These are phyloP conservation scores for Protobothrops flavoviridis DNA, from an alignment of 2,113 vertebrate species.

Conservation along the genomic window DNA sequence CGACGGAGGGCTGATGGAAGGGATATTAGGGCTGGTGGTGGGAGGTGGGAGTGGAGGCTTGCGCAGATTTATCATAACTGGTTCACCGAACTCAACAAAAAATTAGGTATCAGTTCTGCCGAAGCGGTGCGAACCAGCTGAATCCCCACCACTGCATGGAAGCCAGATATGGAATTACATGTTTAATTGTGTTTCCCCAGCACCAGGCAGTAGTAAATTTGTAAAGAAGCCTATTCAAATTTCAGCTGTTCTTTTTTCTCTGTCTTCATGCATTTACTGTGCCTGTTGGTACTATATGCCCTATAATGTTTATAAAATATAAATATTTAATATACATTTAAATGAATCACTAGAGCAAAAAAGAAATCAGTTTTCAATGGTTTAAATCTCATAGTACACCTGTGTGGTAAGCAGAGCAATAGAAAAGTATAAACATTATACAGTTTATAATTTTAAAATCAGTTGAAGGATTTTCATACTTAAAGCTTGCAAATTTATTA, in stretches of 20 bases:
- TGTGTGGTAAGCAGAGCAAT: neutral
- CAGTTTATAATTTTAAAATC: neutral
- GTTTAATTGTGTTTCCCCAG: neutral
- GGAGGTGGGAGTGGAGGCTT: no score
- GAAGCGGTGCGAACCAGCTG: no score
- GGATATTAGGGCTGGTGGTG: no score
- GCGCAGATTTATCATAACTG: no score
- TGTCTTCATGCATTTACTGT: neutral
- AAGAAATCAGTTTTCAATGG: neutral
- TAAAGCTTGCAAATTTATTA: neutral
- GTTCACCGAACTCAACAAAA: no score
- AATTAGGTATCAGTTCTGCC: no score
- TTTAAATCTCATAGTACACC: neutral
- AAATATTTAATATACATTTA: neutral
- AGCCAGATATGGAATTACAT: neutral
- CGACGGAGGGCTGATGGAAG: no score
- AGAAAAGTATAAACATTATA: neutral
- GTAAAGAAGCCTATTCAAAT: conserved; percentile 3
- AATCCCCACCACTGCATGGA: neutral
- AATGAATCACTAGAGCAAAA: neutral
- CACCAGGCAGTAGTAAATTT: neutral
- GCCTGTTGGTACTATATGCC: neutral
- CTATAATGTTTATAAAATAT: neutral
- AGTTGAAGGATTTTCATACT: neutral
- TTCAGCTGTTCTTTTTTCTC: neutral